Percentiles rank a stretch among this genome's conserved stretches.
Evolutionary conservation across 2,113 vertebrate genomes (phyloP).

Genomic region (Coryphaenoides rupestris): DNA sequence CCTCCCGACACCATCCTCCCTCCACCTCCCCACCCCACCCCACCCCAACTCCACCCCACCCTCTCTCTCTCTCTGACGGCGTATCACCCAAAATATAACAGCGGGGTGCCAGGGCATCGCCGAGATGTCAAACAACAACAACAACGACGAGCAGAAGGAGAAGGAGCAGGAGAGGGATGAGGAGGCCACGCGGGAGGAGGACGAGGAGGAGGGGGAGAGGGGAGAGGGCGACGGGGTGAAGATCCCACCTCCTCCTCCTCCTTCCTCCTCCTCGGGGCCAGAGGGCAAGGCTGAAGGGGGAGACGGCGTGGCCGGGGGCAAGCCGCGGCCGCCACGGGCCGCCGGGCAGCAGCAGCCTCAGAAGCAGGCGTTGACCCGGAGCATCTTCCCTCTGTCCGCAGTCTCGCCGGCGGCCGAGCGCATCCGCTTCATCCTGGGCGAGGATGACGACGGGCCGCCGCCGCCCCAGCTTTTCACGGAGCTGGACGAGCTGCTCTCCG

Average conservation of each 20-base stretch:
- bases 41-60: no score
- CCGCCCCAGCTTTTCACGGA: slow-evolving; percentile 97
- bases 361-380: slow-evolving; percentile 77
- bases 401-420: slow-evolving; percentile 94
- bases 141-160: slow-evolving; percentile 55
- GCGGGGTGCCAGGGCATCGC: slow-evolving; percentile 13
- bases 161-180: no score
- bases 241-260: slow-evolving; percentile 51
- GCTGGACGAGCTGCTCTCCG: slow-evolving; percentile 90
- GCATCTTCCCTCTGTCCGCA: slow-evolving; percentile 88
- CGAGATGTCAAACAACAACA: slow-evolving; percentile 69
- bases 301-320: slow-evolving; percentile 34
- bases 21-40: no score
- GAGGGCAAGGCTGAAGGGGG: slow-evolving; percentile 49
- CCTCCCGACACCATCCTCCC: no score
- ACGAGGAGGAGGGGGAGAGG: slow-evolving; percentile 32
- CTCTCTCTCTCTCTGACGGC: neutral
- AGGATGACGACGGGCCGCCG: slow-evolving; percentile 91
- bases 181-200: slow-evolving; percentile 31
- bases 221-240: slow-evolving; percentile 49
- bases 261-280: slow-evolving; percentile 45
- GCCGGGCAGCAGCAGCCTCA: slow-evolving; percentile 56
- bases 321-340: slow-evolving; percentile 41
- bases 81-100: slow-evolving; percentile 21
- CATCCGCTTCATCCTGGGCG: slow-evolving; percentile 94